These are phyloP conservation scores for Cydia fagiglandana DNA, from an alignment of 1,140 invertebrate species.

Conservation along the genomic window DNA sequence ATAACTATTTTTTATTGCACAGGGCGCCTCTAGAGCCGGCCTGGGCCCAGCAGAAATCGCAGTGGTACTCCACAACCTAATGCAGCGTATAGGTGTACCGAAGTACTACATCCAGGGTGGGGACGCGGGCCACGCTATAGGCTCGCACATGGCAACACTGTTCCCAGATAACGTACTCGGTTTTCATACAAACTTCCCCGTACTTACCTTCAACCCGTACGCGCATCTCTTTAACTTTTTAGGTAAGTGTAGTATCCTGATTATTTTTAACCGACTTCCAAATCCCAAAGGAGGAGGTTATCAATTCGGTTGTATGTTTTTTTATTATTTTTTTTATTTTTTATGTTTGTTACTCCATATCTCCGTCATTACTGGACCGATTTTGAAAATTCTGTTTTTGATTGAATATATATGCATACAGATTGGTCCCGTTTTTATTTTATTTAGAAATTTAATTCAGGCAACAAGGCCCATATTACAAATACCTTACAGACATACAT, in stretches of 20 bases:
- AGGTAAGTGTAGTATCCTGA: conserved; percentile 36
- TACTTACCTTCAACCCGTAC: conserved; percentile 42
- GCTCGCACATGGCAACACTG: conserved; percentile 81
- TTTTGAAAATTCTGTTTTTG: too few species aligned
- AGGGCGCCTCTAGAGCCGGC: conserved; percentile 81
- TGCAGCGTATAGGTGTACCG: conserved; percentile 87
- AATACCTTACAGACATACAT: too few species aligned
- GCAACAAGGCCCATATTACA: too few species aligned
- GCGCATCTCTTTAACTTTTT: conserved; percentile 41
- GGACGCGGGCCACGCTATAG: conserved; percentile 86
- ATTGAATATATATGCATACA: too few species aligned
- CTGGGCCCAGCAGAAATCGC: conserved; percentile 83
- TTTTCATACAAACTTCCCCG: conserved; percentile 70
- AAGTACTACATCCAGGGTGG: conserved; percentile 92
- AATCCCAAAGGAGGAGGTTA: too few species aligned
- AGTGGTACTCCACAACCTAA: conserved; percentile 89
- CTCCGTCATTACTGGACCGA: too few species aligned
- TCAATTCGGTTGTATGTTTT: too few species aligned
- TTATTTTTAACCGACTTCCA: too few species aligned
- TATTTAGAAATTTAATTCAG: too few species aligned
- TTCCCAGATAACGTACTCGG: conserved; percentile 86
- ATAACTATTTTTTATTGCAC: conserved; percentile 26
- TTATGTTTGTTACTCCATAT: too few species aligned
- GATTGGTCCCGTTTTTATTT: too few species aligned
- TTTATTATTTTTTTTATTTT: too few species aligned